These are phyloP conservation scores for Sus cebifrons DNA, from an alignment of 2,797 vertebrate species.

Conservation along the genomic window DNA sequence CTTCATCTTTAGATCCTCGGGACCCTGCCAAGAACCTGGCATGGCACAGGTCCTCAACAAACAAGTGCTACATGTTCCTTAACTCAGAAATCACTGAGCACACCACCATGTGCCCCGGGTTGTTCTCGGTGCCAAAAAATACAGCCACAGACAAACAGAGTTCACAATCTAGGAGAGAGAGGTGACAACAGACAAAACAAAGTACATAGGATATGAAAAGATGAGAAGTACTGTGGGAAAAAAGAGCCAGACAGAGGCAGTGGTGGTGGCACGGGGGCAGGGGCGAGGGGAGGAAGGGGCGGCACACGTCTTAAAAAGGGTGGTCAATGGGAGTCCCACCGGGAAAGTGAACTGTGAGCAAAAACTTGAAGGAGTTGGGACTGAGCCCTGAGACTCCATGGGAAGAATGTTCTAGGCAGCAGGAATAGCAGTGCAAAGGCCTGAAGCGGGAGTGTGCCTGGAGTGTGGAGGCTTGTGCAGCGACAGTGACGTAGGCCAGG, in stretches of 20 bases:
- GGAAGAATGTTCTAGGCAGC: neutral
- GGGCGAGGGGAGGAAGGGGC: neutral
- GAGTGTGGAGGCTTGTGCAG: neutral
- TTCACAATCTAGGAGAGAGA: constrained; percentile 40
- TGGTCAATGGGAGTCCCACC: neutral
- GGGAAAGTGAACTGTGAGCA: constrained; percentile 14
- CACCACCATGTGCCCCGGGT: neutral
- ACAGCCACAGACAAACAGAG: neutral
- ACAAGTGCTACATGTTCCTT: neutral
- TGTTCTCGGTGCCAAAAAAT: neutral
- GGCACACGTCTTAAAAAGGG: neutral
- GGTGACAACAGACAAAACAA: neutral
- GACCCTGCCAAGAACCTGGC: neutral
- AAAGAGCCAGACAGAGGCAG: neutral
- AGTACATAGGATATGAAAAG: neutral
- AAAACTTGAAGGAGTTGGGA: neutral
- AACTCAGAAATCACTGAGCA: neutral
- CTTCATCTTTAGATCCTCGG: neutral
- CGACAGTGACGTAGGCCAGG: rapidly evolving
- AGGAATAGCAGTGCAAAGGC: neutral
- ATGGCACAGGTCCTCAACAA: neutral
- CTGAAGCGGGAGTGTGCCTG: neutral
- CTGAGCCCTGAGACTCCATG: rapidly evolving
- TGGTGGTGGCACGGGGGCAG: neutral
- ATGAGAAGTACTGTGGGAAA: neutral